Evolutionary conservation across 2,113 vertebrate species (phyloP).

Genomic region (Misgurnus anguillicaudatus): DNA sequence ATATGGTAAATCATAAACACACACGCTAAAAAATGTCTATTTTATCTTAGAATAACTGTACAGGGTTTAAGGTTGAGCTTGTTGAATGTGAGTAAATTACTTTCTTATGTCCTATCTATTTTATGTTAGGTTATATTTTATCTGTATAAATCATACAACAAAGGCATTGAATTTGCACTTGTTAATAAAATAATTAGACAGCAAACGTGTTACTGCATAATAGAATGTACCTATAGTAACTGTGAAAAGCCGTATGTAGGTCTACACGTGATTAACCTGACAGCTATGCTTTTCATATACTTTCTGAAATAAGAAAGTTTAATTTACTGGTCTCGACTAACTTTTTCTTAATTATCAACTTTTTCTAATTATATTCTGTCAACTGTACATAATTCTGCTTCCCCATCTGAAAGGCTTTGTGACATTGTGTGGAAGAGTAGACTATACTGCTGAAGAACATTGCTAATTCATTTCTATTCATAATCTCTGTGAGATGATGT

Average conservation of each 20-base stretch:
- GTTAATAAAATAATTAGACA: no score
- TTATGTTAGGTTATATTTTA: no score
- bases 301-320: not conserved
- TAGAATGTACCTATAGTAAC: not conserved
- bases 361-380: constrained; percentile 33
- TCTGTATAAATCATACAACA: no score
- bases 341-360: constrained; percentile 25
- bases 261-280: no score
- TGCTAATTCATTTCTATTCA: constrained; percentile 33
- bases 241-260: not conserved
- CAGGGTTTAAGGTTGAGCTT: no score
- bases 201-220: no score
- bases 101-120: no score
- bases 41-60: no score
- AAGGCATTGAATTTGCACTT: no score
- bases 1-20: no score
- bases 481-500: constrained; percentile 31
- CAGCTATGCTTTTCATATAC: not conserved
- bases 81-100: no score
- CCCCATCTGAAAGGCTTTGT: not conserved
- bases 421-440: constrained; percentile 14
- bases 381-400: constrained; percentile 12
- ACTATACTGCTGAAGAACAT: constrained; percentile 7
- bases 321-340: not conserved
- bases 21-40: no score